Evolutionary conservation across 2,113 vertebrate species (phyloP).

Genomic region (Cisticola juncidis): DNA sequence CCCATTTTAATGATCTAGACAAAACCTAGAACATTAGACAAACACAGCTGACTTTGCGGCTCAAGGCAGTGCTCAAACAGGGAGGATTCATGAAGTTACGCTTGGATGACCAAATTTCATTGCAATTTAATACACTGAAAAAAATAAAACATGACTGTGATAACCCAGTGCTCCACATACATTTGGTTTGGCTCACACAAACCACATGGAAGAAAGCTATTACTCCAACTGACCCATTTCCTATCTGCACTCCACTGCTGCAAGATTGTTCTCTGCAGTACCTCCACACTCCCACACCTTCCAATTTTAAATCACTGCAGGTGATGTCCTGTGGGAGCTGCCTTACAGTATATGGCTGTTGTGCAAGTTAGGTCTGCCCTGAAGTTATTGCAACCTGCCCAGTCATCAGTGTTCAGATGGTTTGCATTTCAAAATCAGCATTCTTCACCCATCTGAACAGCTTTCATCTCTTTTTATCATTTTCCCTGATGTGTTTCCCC

Average conservation of each 20-base stretch:
- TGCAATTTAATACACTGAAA: neutral
- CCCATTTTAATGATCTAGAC: neutral
- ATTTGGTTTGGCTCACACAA: neutral
- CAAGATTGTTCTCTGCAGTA: slow-evolving; percentile 10
- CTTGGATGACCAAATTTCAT: neutral
- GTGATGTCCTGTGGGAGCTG: neutral
- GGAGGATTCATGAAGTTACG: neutral
- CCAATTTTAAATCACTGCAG: slow-evolving; percentile 23
- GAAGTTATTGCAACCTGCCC: neutral
- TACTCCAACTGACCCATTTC: slow-evolving; percentile 34
- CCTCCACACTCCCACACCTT: fast-evolving
- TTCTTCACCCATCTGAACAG: neutral
- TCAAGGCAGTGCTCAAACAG: neutral
- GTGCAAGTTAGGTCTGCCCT: neutral
- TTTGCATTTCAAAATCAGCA: slow-evolving; percentile 4
- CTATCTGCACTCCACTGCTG: neutral
- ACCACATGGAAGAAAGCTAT: neutral
- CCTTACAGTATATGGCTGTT: neutral
- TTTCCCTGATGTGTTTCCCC: neutral
- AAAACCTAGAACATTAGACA: neutral
- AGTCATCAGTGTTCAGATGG: slow-evolving; percentile 12
- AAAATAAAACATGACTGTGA: neutral
- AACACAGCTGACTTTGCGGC: neutral
- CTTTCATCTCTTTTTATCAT: slow-evolving; percentile 17
- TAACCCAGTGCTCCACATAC: neutral